Evolutionary conservation across 2,113 vertebrate species (phyloP), one percentile per base, ranked within the genome.

Genomic region (Notarius lentiginosus): DNA sequence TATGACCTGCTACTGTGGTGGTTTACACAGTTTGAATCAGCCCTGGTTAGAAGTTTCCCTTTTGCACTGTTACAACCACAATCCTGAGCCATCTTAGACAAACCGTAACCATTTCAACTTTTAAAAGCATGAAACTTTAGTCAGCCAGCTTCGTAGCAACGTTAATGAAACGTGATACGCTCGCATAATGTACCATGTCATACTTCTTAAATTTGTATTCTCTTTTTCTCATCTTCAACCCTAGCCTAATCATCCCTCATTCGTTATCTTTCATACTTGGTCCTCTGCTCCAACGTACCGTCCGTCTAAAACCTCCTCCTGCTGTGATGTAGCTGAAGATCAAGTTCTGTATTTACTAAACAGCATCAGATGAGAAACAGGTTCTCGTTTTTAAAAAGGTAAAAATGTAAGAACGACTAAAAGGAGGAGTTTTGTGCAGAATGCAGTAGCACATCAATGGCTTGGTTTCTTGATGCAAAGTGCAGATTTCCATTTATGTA

Each of bases 401-500:
- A 12, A 56, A 41, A 76, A 53, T 14, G 22, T 56, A 76, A 51
- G 17, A 34, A 20, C 18, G 34, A 47, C 5, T 47, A 66, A 82
- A 82, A 83, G 47, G 27, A n/a, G 61, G 14, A 4, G 24, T 73
- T 85, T 60, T 82, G 15, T 15, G 4, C 5, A 20, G 56, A 51
- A 86, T 72, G n/a, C 30, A 76, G 34, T 27, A 82, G 27, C 51
- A 66, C 79, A 30, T 49, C n/a, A 47, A 9, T 72, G 60, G 15
- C 24, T 18, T 83, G 18, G 30, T 61, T 56, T 82, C 58, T 79
- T 5, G 47, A 89, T 86, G 79, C 72, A 83, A 83, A 79, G 61
- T 79, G 53, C 20, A 56, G 60, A 86, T 86, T 86, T 88, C 15
- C 84, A 86, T 88, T 83, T 79, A 83, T 65, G 61, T 63, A 83